These are phyloP conservation scores for Euthynnus affinis DNA, from an alignment of 2,797 vertebrate genomes.

Conservation along the genomic window DNA sequence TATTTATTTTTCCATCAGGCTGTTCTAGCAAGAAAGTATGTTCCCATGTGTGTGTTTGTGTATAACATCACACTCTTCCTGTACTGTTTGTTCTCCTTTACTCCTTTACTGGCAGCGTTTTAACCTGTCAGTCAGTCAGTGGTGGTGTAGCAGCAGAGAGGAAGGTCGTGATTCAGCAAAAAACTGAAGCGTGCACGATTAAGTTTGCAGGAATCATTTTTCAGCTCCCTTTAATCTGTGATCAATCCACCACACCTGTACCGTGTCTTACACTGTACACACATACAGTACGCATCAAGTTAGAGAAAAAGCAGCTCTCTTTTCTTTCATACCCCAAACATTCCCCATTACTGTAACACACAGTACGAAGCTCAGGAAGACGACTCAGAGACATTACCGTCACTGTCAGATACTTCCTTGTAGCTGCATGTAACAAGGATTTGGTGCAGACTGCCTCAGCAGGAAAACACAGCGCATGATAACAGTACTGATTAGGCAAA, in stretches of 20 bases:
- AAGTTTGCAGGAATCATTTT: constrained; percentile 26
- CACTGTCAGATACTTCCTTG: constrained; percentile 11
- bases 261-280: not conserved
- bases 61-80: constrained; percentile 2
- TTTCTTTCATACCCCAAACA: not conserved
- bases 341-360: not conserved
- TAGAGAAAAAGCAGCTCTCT: not conserved
- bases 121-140: constrained; percentile 50
- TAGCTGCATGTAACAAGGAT: constrained; percentile 6
- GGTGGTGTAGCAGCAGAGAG: constrained; percentile 45
- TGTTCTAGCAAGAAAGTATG: constrained; percentile 27
- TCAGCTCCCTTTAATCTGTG: constrained; percentile 45
- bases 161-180: constrained; percentile 73
- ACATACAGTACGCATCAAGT: not conserved
- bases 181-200: constrained; percentile 32
- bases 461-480: not conserved
- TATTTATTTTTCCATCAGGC: constrained; percentile 69
- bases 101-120: constrained; percentile 43
- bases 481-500: constrained; percentile 29
- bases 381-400: constrained; percentile 11
- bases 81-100: constrained; percentile 43
- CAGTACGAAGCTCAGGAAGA: not conserved
- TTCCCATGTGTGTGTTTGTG: constrained; percentile 5
- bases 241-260: constrained; percentile 46
- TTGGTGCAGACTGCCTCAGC: constrained; percentile 16